Evolutionary conservation across 2,113 vertebrate species (phyloP).

Genomic region (Xiphorhynchus elegans): DNA sequence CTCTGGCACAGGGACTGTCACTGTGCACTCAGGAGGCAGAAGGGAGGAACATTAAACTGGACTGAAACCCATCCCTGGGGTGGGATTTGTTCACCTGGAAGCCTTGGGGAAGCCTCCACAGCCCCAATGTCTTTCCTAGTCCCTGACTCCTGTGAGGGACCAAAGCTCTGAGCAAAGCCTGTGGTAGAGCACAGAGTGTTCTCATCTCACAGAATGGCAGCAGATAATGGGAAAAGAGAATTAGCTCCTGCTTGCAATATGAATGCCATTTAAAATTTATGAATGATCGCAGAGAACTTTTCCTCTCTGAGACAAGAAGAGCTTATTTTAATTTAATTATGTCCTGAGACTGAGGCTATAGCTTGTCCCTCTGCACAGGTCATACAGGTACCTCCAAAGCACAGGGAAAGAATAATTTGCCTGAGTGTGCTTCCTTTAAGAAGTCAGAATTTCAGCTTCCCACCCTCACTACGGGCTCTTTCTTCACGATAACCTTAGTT

Average conservation of each 20-base stretch:
- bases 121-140: not conserved
- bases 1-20: not conserved
- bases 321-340: not conserved
- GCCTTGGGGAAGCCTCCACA: not conserved
- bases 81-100: not conserved
- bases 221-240: constrained; percentile 34
- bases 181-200: not conserved
- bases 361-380: not conserved
- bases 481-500: not conserved
- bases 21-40: not conserved
- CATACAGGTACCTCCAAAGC: not conserved
- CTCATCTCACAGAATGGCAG: not conserved
- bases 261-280: constrained; percentile 17
- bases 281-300: constrained; percentile 2
- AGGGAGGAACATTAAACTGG: not conserved
- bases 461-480: not conserved
- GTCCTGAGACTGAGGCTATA: rapidly evolving
- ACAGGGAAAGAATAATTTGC: not conserved
- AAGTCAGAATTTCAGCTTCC: not conserved
- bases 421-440: not conserved
- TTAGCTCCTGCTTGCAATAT: not conserved
- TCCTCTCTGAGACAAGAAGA: not conserved
- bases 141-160: not conserved
- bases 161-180: not conserved
- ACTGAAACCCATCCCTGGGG: not conserved